Evolutionary conservation across 64 coral and sea anemone species (phyloP).

Genomic region (Pocillopora damicornis): DNA sequence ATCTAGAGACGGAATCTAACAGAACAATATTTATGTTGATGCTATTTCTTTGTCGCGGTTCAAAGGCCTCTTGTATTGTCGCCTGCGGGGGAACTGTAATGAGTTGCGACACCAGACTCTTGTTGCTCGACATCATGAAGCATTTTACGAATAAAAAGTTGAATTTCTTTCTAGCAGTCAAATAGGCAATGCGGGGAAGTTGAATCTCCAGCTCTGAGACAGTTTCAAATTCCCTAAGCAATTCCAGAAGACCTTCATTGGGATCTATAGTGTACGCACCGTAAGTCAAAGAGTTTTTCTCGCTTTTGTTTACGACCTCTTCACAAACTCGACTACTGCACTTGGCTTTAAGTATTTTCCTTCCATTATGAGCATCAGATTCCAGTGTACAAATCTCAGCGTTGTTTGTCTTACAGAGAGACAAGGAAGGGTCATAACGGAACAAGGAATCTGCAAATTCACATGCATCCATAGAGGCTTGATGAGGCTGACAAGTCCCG

Average conservation of each 20-base stretch:
- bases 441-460: conserved; percentile 49
- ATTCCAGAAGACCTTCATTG: conserved; percentile 26
- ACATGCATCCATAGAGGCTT: conserved; percentile 34
- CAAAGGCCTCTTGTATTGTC: conserved; percentile 8
- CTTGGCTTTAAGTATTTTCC: not conserved
- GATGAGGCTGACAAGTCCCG: conserved; percentile 55
- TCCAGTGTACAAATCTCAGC: conserved; percentile 43
- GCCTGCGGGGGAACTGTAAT: conserved; percentile 46
- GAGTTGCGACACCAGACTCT: conserved; percentile 54
- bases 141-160: conserved; percentile 78
- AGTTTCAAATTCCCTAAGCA: conserved; percentile 19
- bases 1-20: conserved; percentile 76
- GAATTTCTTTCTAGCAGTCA: conserved; percentile 20
- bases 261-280: conserved; percentile 50
- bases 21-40: conserved; percentile 88
- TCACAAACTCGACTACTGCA: conserved; percentile 45
- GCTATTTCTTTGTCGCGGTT: conserved; percentile 31
- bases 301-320: not conserved
- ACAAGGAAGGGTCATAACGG: conserved; percentile 1
- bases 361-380: not conserved
- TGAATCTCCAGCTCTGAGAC: conserved; percentile 53
- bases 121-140: not conserved
- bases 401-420: conserved; percentile 10
- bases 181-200: conserved; percentile 17
- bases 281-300: conserved; percentile 9